These are phyloP conservation scores for Drosophila longiperda DNA, from an alignment of 2,888 invertebrate species.

Conservation along the genomic window DNA sequence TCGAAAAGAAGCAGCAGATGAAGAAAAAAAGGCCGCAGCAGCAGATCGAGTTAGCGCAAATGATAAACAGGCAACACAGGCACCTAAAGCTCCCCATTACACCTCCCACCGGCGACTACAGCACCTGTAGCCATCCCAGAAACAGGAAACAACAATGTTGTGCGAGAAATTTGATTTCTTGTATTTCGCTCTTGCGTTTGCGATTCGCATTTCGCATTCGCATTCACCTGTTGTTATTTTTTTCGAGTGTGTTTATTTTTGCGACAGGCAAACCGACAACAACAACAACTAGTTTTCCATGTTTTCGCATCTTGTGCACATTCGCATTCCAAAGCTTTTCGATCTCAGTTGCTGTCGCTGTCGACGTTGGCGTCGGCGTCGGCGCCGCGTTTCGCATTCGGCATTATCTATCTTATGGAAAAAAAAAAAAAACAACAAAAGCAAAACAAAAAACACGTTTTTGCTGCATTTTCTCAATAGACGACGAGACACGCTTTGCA, in stretches of 20 bases:
- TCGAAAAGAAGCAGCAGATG: constrained; percentile 12
- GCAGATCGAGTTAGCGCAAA: constrained; percentile 39
- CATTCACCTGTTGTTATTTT: constrained; percentile 77
- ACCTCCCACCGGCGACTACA: constrained; percentile 1
- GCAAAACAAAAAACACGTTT: constrained; percentile 65
- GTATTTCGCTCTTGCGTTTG: constrained; percentile 50
- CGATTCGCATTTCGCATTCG: constrained; percentile 50
- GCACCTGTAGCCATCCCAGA: constrained; percentile 16
- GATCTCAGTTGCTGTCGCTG: constrained; percentile 15
- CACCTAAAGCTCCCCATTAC: not conserved
- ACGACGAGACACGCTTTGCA: constrained; percentile 26
- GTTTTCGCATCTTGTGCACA: constrained; percentile 59
- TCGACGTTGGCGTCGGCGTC: constrained; percentile 24
- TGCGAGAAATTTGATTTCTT: constrained; percentile 69
- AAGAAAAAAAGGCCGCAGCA: not conserved
- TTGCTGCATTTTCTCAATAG: constrained; percentile 64
- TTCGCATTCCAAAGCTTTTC: constrained; percentile 53
- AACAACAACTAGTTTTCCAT: constrained; percentile 72
- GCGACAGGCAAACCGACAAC: constrained; percentile 39
- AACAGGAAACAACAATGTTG: constrained; percentile 73
- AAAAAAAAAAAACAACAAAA: constrained; percentile 49
- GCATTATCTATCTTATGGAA: constrained; percentile 60
- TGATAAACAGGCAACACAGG: constrained; percentile 45
- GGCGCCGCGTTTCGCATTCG: constrained; percentile 56
- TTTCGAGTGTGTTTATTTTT: constrained; percentile 56